A percentile compares a stretch with the other conserved stretches of the same genome.
Evolutionary conservation across 30 jellyfish, hydroid and myxozoan genomes (phyloP).

Genomic region (Calvadosia cruxmelitensis): DNA sequence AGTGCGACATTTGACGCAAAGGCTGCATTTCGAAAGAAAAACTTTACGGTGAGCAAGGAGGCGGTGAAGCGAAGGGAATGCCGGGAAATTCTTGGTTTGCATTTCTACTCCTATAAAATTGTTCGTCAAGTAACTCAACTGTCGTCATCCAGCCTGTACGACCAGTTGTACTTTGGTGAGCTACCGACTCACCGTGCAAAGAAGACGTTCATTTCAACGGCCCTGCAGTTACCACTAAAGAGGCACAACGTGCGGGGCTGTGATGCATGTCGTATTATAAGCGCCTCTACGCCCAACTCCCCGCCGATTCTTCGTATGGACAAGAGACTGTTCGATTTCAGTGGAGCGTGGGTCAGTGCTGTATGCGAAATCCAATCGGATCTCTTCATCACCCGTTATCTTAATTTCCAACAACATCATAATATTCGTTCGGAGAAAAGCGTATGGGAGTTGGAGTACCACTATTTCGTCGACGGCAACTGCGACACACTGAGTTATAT

Average conservation of each 20-base stretch:
- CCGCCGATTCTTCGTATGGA: constrained; percentile 9
- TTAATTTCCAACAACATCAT: constrained; percentile 11
- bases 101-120: constrained; percentile 31
- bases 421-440: constrained; percentile 16
- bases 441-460: constrained; percentile 33
- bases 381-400: constrained; percentile 39
- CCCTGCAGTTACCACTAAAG: constrained; percentile 51
- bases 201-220: constrained; percentile 30
- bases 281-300: constrained; percentile 17
- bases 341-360: constrained; percentile 43
- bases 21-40: constrained; percentile 7
- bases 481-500: constrained; percentile 46
- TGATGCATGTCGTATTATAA: constrained; percentile 28
- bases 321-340: constrained; percentile 2
- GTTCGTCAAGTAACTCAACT: constrained; percentile 15
- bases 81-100: constrained; percentile 36
- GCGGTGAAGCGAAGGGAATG: constrained; percentile 19
- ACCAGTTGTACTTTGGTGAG: constrained; percentile 43
- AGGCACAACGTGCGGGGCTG: constrained; percentile 26
- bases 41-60: constrained; percentile 29
- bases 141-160: constrained; percentile 13
- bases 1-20: constrained; percentile 8
- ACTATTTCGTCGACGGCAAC: constrained; percentile 31
- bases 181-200: constrained; percentile 30
- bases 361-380: constrained; percentile 35